Percentiles rank a stretch among this genome's conserved stretches.
phyloP scores from a whole-genome alignment of 2,797 vertebrate genomes.

The Neostethus bicornis region DNA sequence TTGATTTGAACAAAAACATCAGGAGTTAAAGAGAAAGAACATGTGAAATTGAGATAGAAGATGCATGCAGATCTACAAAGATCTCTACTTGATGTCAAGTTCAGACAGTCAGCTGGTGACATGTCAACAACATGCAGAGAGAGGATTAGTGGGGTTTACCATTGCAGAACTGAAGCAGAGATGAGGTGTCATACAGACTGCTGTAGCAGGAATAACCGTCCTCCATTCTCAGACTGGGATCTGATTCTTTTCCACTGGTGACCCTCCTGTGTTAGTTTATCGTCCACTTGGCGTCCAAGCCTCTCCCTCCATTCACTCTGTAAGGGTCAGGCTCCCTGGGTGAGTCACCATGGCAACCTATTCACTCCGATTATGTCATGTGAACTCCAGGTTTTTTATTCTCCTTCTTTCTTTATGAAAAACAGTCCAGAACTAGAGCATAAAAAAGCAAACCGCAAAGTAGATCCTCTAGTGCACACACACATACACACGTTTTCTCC shows the following conservation, averaged over 20 bases:
- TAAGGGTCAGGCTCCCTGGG: constrained; percentile 82
- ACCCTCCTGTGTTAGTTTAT: constrained; percentile 74
- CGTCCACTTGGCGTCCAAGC: constrained; percentile 61
- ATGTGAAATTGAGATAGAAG: too few species aligned
- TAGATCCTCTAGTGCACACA: constrained; percentile 8
- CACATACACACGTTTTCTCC: constrained; percentile 36
- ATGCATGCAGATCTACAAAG: constrained; percentile 17
- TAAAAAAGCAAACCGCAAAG: constrained; percentile 32
- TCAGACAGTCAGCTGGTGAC: constrained; percentile 57
- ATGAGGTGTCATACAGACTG: constrained; percentile 97
- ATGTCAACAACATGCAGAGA: constrained; percentile 43
- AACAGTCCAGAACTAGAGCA: constrained; percentile 57
- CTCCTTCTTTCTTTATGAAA: constrained; percentile 16
- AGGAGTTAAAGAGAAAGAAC: background rate
- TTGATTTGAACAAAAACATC: background rate
- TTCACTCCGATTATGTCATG: constrained; percentile 79
- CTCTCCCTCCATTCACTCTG: constrained; percentile 79
- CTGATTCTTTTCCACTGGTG: constrained; percentile 65
- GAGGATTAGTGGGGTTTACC: constrained; percentile 80
- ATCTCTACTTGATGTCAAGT: constrained; percentile 41
- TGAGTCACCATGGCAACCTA: constrained; percentile 90
- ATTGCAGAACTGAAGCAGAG: constrained; percentile 97
- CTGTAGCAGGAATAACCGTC: constrained; percentile 96
- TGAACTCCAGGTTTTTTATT: constrained; percentile 64
- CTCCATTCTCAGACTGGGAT: constrained; percentile 87